Evolutionary conservation across 2,797 vertebrate genomes (phyloP), one percentile per base, ranked within the genome.

Genomic region (Amphiprion clarkii): DNA sequence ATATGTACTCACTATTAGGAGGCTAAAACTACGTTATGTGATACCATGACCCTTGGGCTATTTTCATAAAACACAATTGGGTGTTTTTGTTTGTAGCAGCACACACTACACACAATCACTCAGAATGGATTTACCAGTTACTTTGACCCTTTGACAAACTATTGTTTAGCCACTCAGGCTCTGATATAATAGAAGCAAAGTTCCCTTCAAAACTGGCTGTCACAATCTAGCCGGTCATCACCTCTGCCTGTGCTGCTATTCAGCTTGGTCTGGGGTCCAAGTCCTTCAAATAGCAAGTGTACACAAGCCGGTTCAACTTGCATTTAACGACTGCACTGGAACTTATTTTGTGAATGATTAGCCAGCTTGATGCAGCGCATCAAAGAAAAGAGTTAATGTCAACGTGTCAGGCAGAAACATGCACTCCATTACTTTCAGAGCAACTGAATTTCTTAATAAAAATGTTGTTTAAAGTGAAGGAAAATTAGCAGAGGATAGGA

Each of bases 141-240:
- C 91, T 90, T 89, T 92, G 93, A 93, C 88, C 92, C 84, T 81
- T 90, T 87, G 86, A 87, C 82, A 65, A 81, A 79, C 79, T 83
- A 89, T 83, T 92, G 90, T 93, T 90, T 84, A 64, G 82, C 55
- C 73, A 87, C 87, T 90, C 88, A 85, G 79, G 13, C 69, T 63
- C 82, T 89, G 87, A 93, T 87, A 90, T 51, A 87, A 78, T 79
- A 72, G 71, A 92, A 85, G 85, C 88, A 93, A 93, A 92, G 89
- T 87, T 90, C 86, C 76, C 67, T 65, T 63, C 8, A 69, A 78
- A 88, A 81, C 54, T 44, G 74, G 83, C 75, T 60, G 78, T 79
- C 74, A 74, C 83, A 79, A 87, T 91, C 67, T 76, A 67, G 54
- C 19, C 63, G 0, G 61, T 92, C 88, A 83, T 88, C 88, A 89